phyloP scores from a whole-genome alignment of 2,113 vertebrate genomes.

The Brachypteracias leptosomus region DNA sequence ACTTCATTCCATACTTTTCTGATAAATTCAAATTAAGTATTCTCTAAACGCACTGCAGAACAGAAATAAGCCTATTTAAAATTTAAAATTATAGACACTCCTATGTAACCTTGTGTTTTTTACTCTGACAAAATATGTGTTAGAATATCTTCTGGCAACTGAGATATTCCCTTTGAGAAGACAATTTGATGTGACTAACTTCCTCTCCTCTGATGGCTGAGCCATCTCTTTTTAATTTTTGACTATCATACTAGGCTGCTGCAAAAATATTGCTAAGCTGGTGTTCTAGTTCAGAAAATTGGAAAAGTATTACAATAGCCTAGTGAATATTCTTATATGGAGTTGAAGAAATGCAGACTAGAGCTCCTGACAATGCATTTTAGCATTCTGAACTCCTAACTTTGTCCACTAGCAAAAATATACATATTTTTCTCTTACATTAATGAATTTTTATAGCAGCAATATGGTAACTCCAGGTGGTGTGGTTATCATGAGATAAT shows the following conservation, averaged over 20 bases:
- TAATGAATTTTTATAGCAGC: slow-evolving; percentile 65
- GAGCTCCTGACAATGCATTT: background rate
- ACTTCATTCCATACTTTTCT: slow-evolving; percentile 26
- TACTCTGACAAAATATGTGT: background rate
- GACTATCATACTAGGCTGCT: background rate
- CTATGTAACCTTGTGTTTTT: background rate
- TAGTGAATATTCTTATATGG: background rate
- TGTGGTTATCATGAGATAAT: slow-evolving; percentile 63
- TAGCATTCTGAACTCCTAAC: slow-evolving; percentile 51
- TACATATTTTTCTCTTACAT: slow-evolving; percentile 44
- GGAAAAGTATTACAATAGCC: background rate
- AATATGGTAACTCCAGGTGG: slow-evolving; percentile 71
- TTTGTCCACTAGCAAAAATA: slow-evolving; percentile 47
- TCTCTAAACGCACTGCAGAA: background rate
- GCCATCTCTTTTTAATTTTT: background rate
- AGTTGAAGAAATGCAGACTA: background rate
- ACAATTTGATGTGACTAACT: background rate
- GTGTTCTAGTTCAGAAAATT: slow-evolving; percentile 15
- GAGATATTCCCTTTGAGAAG: slow-evolving; percentile 31
- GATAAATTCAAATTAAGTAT: slow-evolving; percentile 58
- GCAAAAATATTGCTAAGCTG: slow-evolving; percentile 1
- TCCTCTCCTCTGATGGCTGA: background rate
- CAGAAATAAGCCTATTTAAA: slow-evolving; percentile 13
- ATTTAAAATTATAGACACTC: background rate
- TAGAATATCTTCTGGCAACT: slow-evolving; percentile 14